Percentiles rank a stretch among this genome's conserved stretches.
These are phyloP conservation scores for Orthosia gothica DNA, from an alignment of 2,888 invertebrate species.

Conservation along the genomic window DNA sequence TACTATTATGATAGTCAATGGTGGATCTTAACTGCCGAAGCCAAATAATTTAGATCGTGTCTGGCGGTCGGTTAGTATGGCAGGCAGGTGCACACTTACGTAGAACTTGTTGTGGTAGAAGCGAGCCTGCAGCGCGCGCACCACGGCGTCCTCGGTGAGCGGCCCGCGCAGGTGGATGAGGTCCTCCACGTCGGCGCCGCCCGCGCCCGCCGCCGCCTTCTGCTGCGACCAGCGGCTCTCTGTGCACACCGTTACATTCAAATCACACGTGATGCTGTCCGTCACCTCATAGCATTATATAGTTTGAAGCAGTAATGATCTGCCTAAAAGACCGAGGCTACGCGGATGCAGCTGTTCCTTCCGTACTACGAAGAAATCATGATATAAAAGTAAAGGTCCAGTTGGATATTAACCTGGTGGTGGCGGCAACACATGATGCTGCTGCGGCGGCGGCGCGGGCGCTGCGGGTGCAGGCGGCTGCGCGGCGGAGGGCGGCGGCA, in stretches of 20 bases:
- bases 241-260: conserved; percentile 54
- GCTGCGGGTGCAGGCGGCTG: conserved; percentile 78
- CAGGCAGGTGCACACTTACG: conserved; percentile 92
- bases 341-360: neutral
- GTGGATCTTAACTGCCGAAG: neutral
- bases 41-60: no score
- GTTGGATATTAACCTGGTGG: conserved; percentile 74
- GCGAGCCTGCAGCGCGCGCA: conserved; percentile 97
- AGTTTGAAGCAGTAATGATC: neutral
- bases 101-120: conserved; percentile 97
- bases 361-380: neutral
- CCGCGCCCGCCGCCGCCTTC: conserved; percentile 71
- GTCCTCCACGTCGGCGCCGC: conserved; percentile 94
- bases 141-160: conserved; percentile 98
- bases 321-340: neutral
- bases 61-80: neutral
- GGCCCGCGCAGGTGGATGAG: conserved; percentile 98
- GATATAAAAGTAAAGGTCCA: neutral
- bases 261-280: neutral
- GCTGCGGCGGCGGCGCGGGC: conserved; percentile 68
- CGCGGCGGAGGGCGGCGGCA: conserved; percentile 77
- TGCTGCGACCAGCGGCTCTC: conserved; percentile 75
- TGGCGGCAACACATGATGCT: conserved; percentile 58
- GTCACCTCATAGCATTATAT: neutral
- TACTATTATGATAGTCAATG: neutral